Percentiles rank a stretch among this genome's conserved stretches.
These are phyloP conservation scores for Drosophila triauraria DNA, from an alignment of 1,140 invertebrate genomes.

Conservation along the genomic window DNA sequence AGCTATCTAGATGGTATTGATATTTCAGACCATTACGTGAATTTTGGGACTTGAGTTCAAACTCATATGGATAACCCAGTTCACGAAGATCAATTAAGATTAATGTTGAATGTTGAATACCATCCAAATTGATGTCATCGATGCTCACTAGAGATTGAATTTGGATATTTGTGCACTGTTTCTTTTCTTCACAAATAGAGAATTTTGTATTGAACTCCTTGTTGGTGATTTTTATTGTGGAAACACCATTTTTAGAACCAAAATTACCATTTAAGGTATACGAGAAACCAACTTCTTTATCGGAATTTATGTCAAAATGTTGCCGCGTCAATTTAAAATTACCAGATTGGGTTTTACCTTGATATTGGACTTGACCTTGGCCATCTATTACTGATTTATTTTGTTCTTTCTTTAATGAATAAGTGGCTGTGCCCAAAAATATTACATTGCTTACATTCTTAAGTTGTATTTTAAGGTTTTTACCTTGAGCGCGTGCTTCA, in stretches of 20 bases:
- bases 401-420: slow-evolving; percentile 89
- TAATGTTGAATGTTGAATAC: slow-evolving; percentile 86
- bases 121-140: slow-evolving; percentile 63
- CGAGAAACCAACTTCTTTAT: slow-evolving; percentile 88
- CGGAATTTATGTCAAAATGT: slow-evolving; percentile 86
- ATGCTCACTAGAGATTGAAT: slow-evolving; percentile 86
- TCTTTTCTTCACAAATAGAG: slow-evolving; percentile 91
- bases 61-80: slow-evolving; percentile 89
- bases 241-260: slow-evolving; percentile 86
- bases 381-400: slow-evolving; percentile 90
- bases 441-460: slow-evolving; percentile 88
- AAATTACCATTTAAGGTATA: slow-evolving; percentile 86
- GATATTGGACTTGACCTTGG: slow-evolving; percentile 86
- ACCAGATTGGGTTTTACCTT: slow-evolving; percentile 88
- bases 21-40: slow-evolving; percentile 87
- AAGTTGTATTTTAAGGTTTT: slow-evolving; percentile 87
- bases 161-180: slow-evolving; percentile 90
- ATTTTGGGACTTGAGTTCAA: slow-evolving; percentile 88
- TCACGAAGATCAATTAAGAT: slow-evolving; percentile 89
- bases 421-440: slow-evolving; percentile 88
- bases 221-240: slow-evolving; percentile 89
- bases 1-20: slow-evolving; percentile 89
- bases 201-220: slow-evolving; percentile 89
- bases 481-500: slow-evolving; percentile 88
- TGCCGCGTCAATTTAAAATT: slow-evolving; percentile 90